Evolutionary conservation across 2,113 vertebrate species (phyloP).

Genomic region (Porphyrio hochstetteri): DNA sequence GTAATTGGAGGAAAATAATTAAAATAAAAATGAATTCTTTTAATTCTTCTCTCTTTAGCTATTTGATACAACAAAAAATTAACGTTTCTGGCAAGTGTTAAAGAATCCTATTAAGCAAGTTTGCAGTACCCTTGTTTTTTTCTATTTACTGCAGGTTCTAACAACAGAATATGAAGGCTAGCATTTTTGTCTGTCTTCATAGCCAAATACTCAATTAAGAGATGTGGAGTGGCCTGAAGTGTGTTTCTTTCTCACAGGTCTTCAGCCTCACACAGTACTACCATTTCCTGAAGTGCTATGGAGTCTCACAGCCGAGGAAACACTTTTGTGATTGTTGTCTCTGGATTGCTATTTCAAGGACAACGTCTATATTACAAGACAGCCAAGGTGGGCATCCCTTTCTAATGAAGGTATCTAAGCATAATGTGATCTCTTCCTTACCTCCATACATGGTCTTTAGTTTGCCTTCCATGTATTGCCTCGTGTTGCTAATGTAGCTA

Average conservation of each 20-base stretch:
- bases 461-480: neutral
- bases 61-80: neutral
- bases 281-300: neutral
- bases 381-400: neutral
- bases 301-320: neutral
- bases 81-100: neutral
- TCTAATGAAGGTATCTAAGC: neutral
- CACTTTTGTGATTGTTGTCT: neutral
- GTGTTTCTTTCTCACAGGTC: neutral
- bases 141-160: neutral
- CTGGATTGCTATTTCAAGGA: neutral
- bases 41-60: neutral
- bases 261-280: neutral
- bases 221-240: neutral
- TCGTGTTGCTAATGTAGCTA: neutral
- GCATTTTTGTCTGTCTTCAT: neutral
- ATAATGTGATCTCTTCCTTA: neutral
- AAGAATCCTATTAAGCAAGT: neutral
- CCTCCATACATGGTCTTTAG: neutral
- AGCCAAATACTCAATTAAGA: neutral
- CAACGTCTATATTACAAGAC: neutral
- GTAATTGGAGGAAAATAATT: neutral
- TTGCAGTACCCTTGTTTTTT: neutral
- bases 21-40: neutral
- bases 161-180: neutral